Evolutionary conservation across 1,140 invertebrate species (phyloP), one percentile per base, ranked within the genome.

Genomic region (Meloidogyne exigua): DNA sequence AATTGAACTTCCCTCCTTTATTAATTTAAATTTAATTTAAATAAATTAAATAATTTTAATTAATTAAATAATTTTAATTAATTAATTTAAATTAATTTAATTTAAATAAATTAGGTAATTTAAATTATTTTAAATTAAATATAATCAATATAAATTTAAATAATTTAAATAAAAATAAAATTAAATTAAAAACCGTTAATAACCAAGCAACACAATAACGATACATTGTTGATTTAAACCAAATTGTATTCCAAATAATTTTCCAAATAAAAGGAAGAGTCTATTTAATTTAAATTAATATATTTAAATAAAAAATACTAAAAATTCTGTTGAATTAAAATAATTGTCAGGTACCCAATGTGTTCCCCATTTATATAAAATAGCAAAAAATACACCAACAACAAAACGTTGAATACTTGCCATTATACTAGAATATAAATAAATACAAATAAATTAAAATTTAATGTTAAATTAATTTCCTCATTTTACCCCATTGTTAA

Each of bases 1-100:
- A 74, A 89, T 89, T n/a, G 88, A 87, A 26, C 80, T 84, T 12
- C 89, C 89, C 81, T 89, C 88, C 88, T 89, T 42, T 42, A 5
- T 42, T n/a, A n/a, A n/a, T n/a, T n/a, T n/a, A n/a, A n/a, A n/a
- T 69, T 32, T 32, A 32, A 32, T 3, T 32, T 32, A 32, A 32
- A 79, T 80, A 80, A 15, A 75, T 67, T n/a, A n/a, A n/a, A n/a
- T n/a, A n/a, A n/a, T n/a, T n/a, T n/a, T n/a, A n/a, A n/a, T n/a
- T n/a, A n/a, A n/a, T n/a, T n/a, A n/a, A n/a, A n/a, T n/a, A n/a
- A n/a, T n/a, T n/a, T n/a, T n/a, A n/a, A n/a, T 89, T 42, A 5
- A 5, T 42, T n/a, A n/a, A n/a, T n/a, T n/a, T n/a, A n/a, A n/a
- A n/a, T 69, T 32, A n/a, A n/a, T n/a, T n/a, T 32, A 32, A 32